A percentile compares a stretch with the other conserved stretches of the same genome.
Evolutionary conservation across 2,113 vertebrate genomes (phyloP).

Genomic region (Bothrops jararaca): DNA sequence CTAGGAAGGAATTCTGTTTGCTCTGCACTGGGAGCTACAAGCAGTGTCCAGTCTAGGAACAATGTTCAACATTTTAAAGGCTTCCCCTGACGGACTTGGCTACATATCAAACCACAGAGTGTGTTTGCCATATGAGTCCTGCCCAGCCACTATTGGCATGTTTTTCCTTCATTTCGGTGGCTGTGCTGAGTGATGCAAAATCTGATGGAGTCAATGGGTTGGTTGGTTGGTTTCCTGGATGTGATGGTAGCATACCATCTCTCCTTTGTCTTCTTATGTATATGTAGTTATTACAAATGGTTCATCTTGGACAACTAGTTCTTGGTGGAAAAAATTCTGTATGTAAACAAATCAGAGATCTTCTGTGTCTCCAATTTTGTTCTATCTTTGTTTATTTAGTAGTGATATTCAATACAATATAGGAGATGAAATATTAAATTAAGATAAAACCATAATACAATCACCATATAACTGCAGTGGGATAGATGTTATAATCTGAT

Average conservation of each 20-base stretch:
- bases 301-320: neutral
- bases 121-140: neutral
- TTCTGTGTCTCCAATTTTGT: neutral
- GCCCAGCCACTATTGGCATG: neutral
- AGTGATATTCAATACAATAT: no score
- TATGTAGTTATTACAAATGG: neutral
- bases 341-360: neutral
- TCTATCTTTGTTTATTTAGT: neutral
- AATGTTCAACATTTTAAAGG: neutral
- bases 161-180: neutral
- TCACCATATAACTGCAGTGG: neutral
- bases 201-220: neutral
- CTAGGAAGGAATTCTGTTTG: neutral
- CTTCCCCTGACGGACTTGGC: neutral
- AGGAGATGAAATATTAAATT: neutral
- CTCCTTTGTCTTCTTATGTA: neutral
- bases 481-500: neutral
- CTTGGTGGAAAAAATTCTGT: neutral
- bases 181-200: neutral
- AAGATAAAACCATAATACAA: neutral
- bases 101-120: neutral
- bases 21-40: neutral
- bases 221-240: neutral
- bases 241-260: neutral
- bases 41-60: neutral